These are phyloP conservation scores for Lipophrys pholis DNA, from an alignment of 2,113 vertebrate species.

Conservation along the genomic window DNA sequence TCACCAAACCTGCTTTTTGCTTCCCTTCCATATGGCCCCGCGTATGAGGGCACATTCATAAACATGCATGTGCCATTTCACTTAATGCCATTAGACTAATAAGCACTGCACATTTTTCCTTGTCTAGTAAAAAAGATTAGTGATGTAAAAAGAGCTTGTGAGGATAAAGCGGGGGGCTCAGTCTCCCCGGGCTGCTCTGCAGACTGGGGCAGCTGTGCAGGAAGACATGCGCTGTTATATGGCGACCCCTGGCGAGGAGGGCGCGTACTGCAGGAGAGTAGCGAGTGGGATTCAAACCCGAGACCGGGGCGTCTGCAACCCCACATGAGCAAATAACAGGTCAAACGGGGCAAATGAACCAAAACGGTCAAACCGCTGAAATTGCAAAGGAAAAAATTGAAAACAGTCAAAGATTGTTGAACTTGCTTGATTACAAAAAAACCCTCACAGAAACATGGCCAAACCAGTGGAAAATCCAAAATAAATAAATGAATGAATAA, in stretches of 20 bases:
- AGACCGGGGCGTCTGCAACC: too few species aligned
- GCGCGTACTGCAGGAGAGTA: neutral
- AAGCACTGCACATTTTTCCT: conserved; percentile 22
- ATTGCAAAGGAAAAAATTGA: too few species aligned
- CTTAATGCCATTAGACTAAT: conserved; percentile 71
- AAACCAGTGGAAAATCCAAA: too few species aligned
- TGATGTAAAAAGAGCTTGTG: conserved; percentile 38
- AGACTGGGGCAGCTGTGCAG: neutral
- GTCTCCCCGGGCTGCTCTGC: neutral
- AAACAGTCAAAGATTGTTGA: too few species aligned
- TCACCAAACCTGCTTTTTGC: conserved; percentile 89
- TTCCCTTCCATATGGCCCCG: conserved; percentile 42
- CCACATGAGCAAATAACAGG: too few species aligned
- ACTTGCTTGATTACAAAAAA: too few species aligned
- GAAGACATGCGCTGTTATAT: conserved; percentile 70
- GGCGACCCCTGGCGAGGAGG: conserved; percentile 77
- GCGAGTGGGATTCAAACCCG: too few species aligned
- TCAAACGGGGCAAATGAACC: too few species aligned
- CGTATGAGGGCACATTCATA: conserved; percentile 56
- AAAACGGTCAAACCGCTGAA: too few species aligned
- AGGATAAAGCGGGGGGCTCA: conserved; percentile 6
- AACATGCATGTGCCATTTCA: conserved; percentile 69
- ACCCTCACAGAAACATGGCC: too few species aligned
- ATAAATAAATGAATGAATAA: too few species aligned
- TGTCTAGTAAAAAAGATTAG: conserved; percentile 21